A percentile compares a stretch with the other conserved stretches of the same genome.
Evolutionary conservation across 2,797 vertebrate species (phyloP).

Genomic region (Lates japonicus): DNA sequence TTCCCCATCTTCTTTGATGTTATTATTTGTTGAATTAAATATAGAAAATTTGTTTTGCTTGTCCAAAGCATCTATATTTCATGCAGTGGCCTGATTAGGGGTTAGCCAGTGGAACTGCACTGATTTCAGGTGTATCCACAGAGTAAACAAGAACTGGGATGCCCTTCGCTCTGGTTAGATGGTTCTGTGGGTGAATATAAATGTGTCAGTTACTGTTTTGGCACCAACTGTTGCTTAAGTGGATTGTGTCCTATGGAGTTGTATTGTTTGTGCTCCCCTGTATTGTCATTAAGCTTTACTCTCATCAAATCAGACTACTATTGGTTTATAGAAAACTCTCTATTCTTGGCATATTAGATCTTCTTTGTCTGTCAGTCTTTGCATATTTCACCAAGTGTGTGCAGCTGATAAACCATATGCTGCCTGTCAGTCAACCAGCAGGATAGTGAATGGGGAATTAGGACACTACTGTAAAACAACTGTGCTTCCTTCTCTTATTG

Average conservation of each 20-base stretch:
- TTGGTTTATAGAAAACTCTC: neutral
- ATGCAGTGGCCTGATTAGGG: conserved; percentile 65
- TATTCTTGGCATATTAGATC: neutral
- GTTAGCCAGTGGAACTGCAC: conserved; percentile 54
- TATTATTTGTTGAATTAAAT: conserved; percentile 83
- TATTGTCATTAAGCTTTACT: neutral
- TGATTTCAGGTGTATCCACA: conserved; percentile 55
- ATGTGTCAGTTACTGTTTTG: conserved; percentile 24
- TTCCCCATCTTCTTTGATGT: conserved; percentile 73
- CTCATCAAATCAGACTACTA: conserved; percentile 6
- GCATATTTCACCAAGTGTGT: conserved; percentile 10
- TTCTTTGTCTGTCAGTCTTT: conserved; percentile 27
- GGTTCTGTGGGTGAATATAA: conserved; percentile 40
- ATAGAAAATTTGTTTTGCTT: conserved; percentile 72
- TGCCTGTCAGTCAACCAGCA: conserved; percentile 36
- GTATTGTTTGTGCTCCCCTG: neutral
- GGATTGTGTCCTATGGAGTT: conserved; percentile 4
- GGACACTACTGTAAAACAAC: conserved; percentile 12
- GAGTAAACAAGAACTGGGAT: conserved; percentile 56
- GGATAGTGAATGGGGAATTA: conserved; percentile 14
- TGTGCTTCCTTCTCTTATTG: neutral
- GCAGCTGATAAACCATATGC: conserved; percentile 32
- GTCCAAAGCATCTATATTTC: conserved; percentile 77
- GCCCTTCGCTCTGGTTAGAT: conserved; percentile 29
- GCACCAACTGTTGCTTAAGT: conserved; percentile 2